Base-by-base conservation (phyloP, 2,888 invertebrate genomes). In the Hofmannophila pseudospretella region DNA sequence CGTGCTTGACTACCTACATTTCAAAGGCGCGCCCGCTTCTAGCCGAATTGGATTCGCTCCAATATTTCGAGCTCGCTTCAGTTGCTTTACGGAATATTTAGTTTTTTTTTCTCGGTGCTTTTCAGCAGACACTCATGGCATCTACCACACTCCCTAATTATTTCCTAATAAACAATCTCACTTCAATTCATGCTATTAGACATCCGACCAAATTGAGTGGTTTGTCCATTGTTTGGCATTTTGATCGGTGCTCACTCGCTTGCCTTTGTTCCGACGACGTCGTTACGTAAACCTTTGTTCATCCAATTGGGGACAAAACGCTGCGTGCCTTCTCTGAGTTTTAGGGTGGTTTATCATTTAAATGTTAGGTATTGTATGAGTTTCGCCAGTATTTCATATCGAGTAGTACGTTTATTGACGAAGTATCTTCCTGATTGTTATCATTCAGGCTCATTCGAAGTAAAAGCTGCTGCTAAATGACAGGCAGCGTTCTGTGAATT, bases 241-340 rank as follows among this genome's bases (percentile, higher is more conserved):
- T 37, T 35, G 35, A 41, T 39, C 36, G 30, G 16, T 5, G 16
- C 16, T 16, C 3, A 16, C 16, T 3, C 16, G 16, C 28, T 33
- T 34, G 46, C 40, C 40, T 44, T 47, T 47, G 47, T 44, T 39
- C 36, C 26, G 26, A 30, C 16, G 5, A 16, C 16, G 16, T 16
- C 38, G 47, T 44, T 46, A 46, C 39, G 44, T 41, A 47, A 46
- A 42, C 40, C 40, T 42, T 42, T 40, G 39, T 44, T 42, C 39
- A 35, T 28, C 37, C 38, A 38, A 44, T 41, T 33, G 38, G 31
- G 34, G 30, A 39, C 44, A 39, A 42, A 40, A 34, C 35, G 39
- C 39, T 42, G 39, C 39, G 44, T 40, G 36, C 36, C 42, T 35
- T 36, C 33, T 36, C 38, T 32, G 38, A 37, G 35, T 42, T 38